These are phyloP conservation scores for Euclidia mi DNA, from an alignment of 2,888 invertebrate species.

Conservation along the genomic window DNA sequence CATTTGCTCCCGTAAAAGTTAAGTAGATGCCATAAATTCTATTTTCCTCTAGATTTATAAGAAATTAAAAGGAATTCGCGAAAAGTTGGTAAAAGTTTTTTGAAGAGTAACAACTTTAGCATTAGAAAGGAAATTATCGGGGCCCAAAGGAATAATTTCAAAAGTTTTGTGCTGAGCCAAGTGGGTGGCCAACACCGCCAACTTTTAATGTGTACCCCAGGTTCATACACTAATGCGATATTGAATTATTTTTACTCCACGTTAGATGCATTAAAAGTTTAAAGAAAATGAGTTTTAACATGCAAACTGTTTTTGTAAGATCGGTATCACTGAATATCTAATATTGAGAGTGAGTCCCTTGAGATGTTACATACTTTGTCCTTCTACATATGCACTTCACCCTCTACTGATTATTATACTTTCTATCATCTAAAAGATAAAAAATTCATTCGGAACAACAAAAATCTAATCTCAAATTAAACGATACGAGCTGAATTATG, in stretches of 20 bases:
- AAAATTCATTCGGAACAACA: too few relatives aligned
- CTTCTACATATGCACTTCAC: too few relatives aligned
- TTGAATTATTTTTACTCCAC: conserved; percentile 27
- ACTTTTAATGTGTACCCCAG: conserved; percentile 64
- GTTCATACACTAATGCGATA: conserved; percentile 37
- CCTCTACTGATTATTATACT: too few relatives aligned
- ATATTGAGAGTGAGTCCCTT: too few relatives aligned
- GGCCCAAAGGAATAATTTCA: conserved; percentile 75
- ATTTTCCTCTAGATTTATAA: conserved; percentile 73
- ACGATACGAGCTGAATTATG: too few relatives aligned
- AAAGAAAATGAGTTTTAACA: not conserved
- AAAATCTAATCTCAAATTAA: too few relatives aligned
- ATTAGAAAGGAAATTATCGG: conserved; percentile 83
- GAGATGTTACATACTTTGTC: too few relatives aligned
- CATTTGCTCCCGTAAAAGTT: conserved; percentile 60
- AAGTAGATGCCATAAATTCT: conserved; percentile 69
- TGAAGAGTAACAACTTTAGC: conserved; percentile 74
- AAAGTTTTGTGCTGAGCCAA: conserved; percentile 68
- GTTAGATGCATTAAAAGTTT: conserved; percentile 9
- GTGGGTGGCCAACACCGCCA: conserved; percentile 54
- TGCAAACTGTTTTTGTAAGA: too few relatives aligned
- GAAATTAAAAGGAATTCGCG: conserved; percentile 72
- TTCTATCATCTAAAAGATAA: too few relatives aligned
- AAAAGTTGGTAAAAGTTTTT: conserved; percentile 69
- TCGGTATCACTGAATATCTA: too few relatives aligned